A percentile compares a stretch with the other conserved stretches of the same genome.
These are phyloP conservation scores for Bergia puertoricense DNA, from an alignment of 92 coral and sea anemone species.

Conservation along the genomic window DNA sequence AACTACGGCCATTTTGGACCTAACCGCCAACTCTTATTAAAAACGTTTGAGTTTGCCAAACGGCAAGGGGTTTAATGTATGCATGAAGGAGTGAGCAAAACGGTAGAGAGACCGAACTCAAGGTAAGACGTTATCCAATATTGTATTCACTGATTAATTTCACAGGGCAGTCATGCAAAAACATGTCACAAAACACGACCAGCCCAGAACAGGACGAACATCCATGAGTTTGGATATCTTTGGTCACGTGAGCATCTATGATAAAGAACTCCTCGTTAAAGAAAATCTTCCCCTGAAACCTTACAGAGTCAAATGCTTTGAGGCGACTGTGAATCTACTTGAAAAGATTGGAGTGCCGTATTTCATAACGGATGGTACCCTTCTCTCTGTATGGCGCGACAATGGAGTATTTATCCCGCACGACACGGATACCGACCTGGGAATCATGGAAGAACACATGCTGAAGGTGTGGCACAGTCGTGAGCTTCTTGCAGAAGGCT, in stretches of 20 bases:
- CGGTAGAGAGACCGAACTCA: too few relatives aligned
- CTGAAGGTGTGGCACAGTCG: constrained; percentile 6
- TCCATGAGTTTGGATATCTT: not conserved
- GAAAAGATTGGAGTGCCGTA: constrained; percentile 23
- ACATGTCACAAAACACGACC: too few relatives aligned
- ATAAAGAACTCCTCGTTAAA: not conserved
- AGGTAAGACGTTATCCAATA: too few relatives aligned
- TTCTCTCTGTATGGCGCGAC: constrained; percentile 13
- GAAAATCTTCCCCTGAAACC: constrained; percentile 16
- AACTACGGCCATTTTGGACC: too few relatives aligned
- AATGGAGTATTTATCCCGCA: constrained; percentile 12
- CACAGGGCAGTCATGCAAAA: too few relatives aligned
- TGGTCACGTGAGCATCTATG: constrained; percentile 16
- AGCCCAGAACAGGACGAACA: not conserved
- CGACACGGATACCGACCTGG: constrained; percentile 16
- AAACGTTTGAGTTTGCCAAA: too few relatives aligned
- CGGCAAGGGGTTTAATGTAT: too few relatives aligned
- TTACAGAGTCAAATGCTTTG: constrained; percentile 6
- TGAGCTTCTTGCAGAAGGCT: constrained; percentile 2
- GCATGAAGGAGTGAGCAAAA: too few relatives aligned
- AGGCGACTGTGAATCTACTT: constrained; percentile 12
- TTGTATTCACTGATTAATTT: too few relatives aligned
- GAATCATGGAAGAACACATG: constrained; percentile 23
- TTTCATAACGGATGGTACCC: constrained; percentile 8
- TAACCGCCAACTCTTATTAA: too few relatives aligned